Evolutionary conservation across 2,113 vertebrate species (phyloP).

Genomic region (Gambusia affinis): DNA sequence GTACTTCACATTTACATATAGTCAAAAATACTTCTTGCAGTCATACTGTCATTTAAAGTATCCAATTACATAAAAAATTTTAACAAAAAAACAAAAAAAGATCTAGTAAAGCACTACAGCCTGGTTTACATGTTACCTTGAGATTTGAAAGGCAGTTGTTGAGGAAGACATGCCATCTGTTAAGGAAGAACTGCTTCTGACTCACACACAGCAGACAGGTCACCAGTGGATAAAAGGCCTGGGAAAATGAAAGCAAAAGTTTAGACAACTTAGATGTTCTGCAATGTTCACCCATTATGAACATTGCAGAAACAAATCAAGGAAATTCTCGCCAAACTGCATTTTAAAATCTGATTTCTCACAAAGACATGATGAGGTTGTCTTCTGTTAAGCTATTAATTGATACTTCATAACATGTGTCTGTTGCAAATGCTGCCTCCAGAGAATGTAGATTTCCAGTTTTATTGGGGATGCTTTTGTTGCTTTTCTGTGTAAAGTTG

Average conservation of each 20-base stretch:
- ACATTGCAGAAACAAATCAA: neutral
- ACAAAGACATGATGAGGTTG: constrained; percentile 3
- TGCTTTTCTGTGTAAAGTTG: constrained; percentile 8
- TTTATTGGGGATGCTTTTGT: constrained; percentile 20
- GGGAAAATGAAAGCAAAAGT: constrained; percentile 5
- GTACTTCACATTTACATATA: neutral
- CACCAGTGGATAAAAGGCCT: constrained; percentile 89
- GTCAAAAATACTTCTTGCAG: neutral
- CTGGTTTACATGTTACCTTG: constrained; percentile 81
- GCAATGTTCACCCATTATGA: no score
- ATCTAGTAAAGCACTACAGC: neutral
- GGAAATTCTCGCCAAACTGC: neutral
- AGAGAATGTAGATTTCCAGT: constrained; percentile 8
- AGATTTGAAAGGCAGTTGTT: constrained; percentile 98
- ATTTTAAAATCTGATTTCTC: constrained; percentile 13
- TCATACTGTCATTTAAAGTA: neutral
- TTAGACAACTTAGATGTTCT: neutral
- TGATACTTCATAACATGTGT: constrained; percentile 19
- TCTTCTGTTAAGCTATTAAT: constrained; percentile 12
- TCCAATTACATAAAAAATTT: neutral
- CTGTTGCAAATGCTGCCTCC: constrained; percentile 10
- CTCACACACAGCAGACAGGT: constrained; percentile 98
- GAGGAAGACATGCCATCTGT: constrained; percentile 96
- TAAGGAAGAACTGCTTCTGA: constrained; percentile 97
- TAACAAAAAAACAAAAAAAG: neutral